phyloP scores from a whole-genome alignment of 2,113 vertebrate genomes.

The Pachyramphus minor region DNA sequence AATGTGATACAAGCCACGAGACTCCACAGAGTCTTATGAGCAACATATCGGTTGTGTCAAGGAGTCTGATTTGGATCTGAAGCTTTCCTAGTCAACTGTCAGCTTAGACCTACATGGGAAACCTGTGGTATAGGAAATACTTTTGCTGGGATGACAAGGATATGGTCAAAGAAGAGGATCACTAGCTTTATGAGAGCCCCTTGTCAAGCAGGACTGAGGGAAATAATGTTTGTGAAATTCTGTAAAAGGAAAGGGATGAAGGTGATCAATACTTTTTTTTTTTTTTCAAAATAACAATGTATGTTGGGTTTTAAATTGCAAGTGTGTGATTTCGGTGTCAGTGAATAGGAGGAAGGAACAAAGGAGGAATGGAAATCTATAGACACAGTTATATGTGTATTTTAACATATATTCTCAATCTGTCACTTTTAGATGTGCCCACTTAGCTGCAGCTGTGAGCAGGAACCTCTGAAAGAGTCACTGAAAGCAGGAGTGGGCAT shows the following conservation, averaged over 20 bases:
- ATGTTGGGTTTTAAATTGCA: neutral
- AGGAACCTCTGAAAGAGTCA: constrained; percentile 41
- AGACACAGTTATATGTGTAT: neutral
- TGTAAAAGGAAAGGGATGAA: neutral
- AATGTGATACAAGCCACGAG: neutral
- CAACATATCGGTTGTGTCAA: neutral
- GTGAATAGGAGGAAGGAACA: neutral
- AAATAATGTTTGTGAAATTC: neutral
- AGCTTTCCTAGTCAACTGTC: constrained; percentile 32
- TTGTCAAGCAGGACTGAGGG: neutral
- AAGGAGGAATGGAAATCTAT: neutral
- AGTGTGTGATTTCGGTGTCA: neutral
- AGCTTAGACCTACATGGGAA: neutral
- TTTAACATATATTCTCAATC: neutral
- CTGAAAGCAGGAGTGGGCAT: constrained; percentile 35
- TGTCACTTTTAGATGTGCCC: neutral
- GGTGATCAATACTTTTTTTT: neutral
- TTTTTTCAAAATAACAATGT: neutral
- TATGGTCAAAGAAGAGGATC: constrained; percentile 13
- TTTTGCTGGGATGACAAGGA: neutral
- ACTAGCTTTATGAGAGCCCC: neutral
- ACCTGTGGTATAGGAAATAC: neutral
- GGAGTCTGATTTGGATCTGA: constrained; percentile 25
- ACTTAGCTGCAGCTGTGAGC: constrained; percentile 50
- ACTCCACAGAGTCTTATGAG: neutral